These are phyloP conservation scores for Eleutherodactylus coqui DNA, from an alignment of 2,797 vertebrate species.

Conservation along the genomic window DNA sequence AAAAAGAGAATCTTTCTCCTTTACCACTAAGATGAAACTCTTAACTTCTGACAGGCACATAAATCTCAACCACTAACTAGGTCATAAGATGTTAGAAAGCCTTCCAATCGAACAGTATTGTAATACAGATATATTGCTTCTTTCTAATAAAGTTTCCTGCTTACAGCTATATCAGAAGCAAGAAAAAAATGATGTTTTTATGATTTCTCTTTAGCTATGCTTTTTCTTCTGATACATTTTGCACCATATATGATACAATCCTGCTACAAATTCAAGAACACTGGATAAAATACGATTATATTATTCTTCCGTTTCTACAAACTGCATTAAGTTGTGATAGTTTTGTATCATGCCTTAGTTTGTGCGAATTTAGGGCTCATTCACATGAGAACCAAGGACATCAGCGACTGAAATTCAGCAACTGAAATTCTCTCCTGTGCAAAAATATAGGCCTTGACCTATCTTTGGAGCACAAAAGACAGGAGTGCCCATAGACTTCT, in stretches of 20 bases:
- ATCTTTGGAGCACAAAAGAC: too few species aligned
- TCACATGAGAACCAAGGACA: too few species aligned
- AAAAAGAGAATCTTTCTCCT: constrained; percentile 52
- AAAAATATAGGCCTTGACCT: too few species aligned
- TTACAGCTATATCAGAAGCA: constrained; percentile 63
- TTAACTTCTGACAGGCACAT: constrained; percentile 65
- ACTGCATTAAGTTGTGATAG: not conserved
- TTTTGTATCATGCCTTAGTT: not conserved
- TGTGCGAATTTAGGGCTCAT: not conserved
- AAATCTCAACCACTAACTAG: constrained; percentile 68
- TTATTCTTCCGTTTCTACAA: not conserved
- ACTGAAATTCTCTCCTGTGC: too few species aligned
- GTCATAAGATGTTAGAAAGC: constrained; percentile 67
- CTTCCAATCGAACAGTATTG: constrained; percentile 62
- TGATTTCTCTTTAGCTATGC: constrained; percentile 1
- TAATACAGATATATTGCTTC: constrained; percentile 61
- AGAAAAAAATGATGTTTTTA: not conserved
- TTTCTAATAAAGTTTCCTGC: constrained; percentile 64
- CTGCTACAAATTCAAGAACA: not conserved
- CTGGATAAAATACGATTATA: not conserved
- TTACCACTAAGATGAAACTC: constrained; percentile 65
- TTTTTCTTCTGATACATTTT: not conserved
- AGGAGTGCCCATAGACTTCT: too few species aligned
- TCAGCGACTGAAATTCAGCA: too few species aligned
- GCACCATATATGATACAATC: not conserved